Conservation (phyloP, 2,888 invertebrate genomes). For the Cryptocephalus moraei region DNA sequence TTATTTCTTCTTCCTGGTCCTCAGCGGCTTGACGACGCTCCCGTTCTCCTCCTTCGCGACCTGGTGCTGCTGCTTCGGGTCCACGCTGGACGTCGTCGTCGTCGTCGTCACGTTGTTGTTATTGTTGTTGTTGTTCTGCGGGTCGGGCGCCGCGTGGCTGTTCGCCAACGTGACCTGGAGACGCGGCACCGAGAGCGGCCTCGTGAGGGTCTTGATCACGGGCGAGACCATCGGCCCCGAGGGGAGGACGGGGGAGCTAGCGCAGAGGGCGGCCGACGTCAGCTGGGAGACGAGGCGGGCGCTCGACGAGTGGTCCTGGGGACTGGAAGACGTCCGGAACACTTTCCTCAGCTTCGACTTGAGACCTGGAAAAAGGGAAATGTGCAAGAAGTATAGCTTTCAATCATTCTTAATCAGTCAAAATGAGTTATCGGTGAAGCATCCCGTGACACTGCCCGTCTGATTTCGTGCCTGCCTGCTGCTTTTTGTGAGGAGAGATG, state of each 20-base stretch:
- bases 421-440: too few relatives aligned
- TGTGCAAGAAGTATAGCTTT: background rate
- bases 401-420: too few relatives aligned
- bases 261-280: constrained; percentile 50
- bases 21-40: constrained; percentile 32
- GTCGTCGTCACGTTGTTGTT: constrained; percentile 12
- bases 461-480: too few relatives aligned
- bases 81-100: background rate
- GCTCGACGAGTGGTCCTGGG: constrained; percentile 34
- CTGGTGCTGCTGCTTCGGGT: background rate
- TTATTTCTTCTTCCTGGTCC: constrained; percentile 42
- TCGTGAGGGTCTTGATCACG: constrained; percentile 45
- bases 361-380: constrained; percentile 31
- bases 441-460: too few relatives aligned
- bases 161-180: constrained; percentile 40
- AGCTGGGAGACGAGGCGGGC: constrained; percentile 46
- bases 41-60: constrained; percentile 4
- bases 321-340: constrained; percentile 44
- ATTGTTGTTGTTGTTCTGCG: constrained; percentile 12
- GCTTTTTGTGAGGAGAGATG: too few relatives aligned
- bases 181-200: constrained; percentile 48
- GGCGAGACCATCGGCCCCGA: constrained; percentile 42
- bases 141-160: constrained; percentile 29
- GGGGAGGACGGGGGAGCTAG: constrained; percentile 49
- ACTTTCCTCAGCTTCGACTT: constrained; percentile 47